These are phyloP conservation scores for Desoria tigrina DNA, from an alignment of 2,888 invertebrate species.

Conservation along the genomic window DNA sequence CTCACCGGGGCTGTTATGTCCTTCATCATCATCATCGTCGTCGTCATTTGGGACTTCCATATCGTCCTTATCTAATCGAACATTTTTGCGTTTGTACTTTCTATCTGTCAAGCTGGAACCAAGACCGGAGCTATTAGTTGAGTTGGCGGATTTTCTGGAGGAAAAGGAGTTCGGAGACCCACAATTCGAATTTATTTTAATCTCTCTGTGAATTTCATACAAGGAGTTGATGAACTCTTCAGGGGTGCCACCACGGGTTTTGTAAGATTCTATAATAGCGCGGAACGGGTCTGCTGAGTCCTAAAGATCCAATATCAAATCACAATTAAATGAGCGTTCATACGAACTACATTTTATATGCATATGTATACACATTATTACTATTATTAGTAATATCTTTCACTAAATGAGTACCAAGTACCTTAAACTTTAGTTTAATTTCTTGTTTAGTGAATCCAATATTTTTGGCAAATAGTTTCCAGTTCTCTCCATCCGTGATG, in stretches of 20 bases:
- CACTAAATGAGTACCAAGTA: neutral
- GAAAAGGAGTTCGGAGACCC: neutral
- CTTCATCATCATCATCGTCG: too few relatives aligned
- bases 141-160: too few relatives aligned
- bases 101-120: too few relatives aligned
- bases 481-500: conserved; percentile 55
- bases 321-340: too few relatives aligned
- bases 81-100: too few relatives aligned
- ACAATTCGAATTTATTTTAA: conserved; percentile 34
- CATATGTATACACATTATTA: neutral
- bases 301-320: too few relatives aligned
- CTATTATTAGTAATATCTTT: neutral
- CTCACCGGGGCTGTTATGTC: too few relatives aligned
- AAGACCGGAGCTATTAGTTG: too few relatives aligned
- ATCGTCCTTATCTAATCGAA: too few relatives aligned
- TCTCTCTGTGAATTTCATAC: conserved; percentile 52
- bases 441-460: conserved; percentile 55
- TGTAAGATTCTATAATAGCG: conserved; percentile 53
- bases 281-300: conserved; percentile 53
- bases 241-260: conserved; percentile 54
- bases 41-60: too few relatives aligned
- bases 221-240: conserved; percentile 55
- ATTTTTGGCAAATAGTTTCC: conserved; percentile 54
- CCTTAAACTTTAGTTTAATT: conserved; percentile 41
- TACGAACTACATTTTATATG: neutral